Base-by-base conservation (phyloP, 2,888 invertebrate species). In the Epiblema foenella region DNA sequence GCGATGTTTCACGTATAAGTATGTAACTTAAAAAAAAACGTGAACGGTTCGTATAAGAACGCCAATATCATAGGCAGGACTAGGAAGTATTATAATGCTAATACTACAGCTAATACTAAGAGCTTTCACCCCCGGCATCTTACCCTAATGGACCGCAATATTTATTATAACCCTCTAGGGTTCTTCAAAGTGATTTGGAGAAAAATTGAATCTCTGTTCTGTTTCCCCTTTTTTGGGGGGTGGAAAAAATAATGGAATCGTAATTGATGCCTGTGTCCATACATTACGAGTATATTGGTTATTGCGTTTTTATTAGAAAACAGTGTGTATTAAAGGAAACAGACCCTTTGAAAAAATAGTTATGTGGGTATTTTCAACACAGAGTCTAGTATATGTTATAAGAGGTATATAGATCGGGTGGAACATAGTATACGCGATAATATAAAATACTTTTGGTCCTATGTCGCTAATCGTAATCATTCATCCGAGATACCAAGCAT, bases 151-250 rank as follows among this genome's bases (percentile, higher is more conserved):
- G 70, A 66, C 65, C 65, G 54, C 69, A 60, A 69, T 66, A 70
- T 66, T 66, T 66, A 66, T 66, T 70, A 70, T 66, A 59, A 54
- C 59, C 66, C 70, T 54, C 59, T n/a, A 33, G 64, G 64, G 69
- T 42, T 65, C 69, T 58, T 64, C 70, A 70, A 70, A 70, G 70
- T 59, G 54, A 58, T 66, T 70, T 66, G 54, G 59, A 64, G 64
- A 59, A 70, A 70, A 70, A 70, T 66, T 70, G 54, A 70, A 59
- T 59, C 39, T 63, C 39, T 59, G 29, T 29, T 69, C 54, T 59
- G 29, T 29, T 69, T 49, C 54, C 69, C 70, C 59, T 49, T 60
- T 54, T 52, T 70, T 20, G 49, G 37, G 65, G 54, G 70, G 54
- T 60, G 59, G 37, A 52, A 52, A 54, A 64, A 66, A 57, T 66